Evolutionary conservation across 1,140 invertebrate species (phyloP), one percentile per base, ranked within the genome.

Genomic region (Lepidurus arcticus): DNA sequence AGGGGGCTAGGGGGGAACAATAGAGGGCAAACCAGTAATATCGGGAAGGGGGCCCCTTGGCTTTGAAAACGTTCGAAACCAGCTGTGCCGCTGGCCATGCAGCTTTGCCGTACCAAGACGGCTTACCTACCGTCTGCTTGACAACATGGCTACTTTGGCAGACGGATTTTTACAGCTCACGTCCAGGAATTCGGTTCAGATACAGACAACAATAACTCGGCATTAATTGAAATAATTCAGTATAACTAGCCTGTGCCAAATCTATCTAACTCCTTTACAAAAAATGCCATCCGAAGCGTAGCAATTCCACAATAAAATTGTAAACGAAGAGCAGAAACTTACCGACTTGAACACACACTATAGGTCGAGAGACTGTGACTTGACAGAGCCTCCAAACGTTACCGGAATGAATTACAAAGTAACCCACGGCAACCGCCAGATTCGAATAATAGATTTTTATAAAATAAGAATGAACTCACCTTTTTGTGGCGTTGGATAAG

Each of bases 401-500:
- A 21, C 16, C 16, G 21, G 53, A 65, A 1, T 13, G 53, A 65
- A 16, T 7, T 21, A 65, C 53, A 65, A 65, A 21, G 34, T 34
- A 65, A 65, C 21, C 16, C 21, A 65, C 13, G 53, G 16, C 6
- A 65, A 16, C 53, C 53, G 53, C 53, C 6, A 65, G 53, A 65
- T 65, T 65, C 21, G 53, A 65, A 21, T 65, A 65, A 7, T 7
- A 65, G 13, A 21, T 65, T 47, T 47, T 9, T 47, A 16, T 7
- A 65, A 16, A n/a, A n/a, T 65, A 16, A 16, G 21, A 21, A 65
- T 13, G 16, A 7, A 21, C 53, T 13, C 21, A 65, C 53, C 53
- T 65, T 13, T 65, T 65, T 65, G 21, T 65, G 53, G 53, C 53
- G 53, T 65, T 65, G n/a, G 53, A 65, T 65, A 21, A 65, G 53